phyloP scores from a whole-genome alignment of 2,113 vertebrate genomes.

The Scomber colias region DNA sequence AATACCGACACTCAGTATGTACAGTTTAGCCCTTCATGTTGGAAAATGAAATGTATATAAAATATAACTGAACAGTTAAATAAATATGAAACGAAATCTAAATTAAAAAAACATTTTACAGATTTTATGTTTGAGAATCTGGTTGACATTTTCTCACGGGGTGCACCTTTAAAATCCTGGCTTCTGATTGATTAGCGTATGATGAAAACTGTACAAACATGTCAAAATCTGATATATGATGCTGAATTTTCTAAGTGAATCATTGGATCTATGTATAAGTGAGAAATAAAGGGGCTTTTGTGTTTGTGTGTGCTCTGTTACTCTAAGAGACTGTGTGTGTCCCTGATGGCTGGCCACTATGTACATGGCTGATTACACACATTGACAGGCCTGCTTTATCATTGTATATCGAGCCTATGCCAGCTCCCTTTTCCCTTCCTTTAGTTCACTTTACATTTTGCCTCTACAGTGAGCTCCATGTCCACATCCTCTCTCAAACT shows the following conservation, averaged over 20 bases:
- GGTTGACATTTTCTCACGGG: too few relatives aligned
- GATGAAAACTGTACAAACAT: not conserved
- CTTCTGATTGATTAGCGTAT: not conserved
- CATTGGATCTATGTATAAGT: constrained; percentile 1
- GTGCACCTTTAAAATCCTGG: too few relatives aligned
- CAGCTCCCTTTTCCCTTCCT: constrained; percentile 29
- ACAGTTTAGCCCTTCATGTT: too few relatives aligned
- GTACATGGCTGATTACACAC: constrained; percentile 68
- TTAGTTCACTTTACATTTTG: constrained; percentile 10
- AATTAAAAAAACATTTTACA: too few relatives aligned
- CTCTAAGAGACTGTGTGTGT: constrained; percentile 38
- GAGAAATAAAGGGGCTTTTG: constrained; percentile 1
- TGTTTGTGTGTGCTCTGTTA: constrained; percentile 8
- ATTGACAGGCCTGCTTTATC: constrained; percentile 59
- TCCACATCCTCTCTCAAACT: not conserved
- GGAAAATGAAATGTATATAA: too few relatives aligned
- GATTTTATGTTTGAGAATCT: too few relatives aligned
- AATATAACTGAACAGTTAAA: too few relatives aligned
- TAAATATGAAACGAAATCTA: too few relatives aligned
- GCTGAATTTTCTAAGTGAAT: constrained; percentile 1
- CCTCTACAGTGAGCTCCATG: not conserved
- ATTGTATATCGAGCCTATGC: constrained; percentile 31
- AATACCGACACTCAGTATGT: too few relatives aligned
- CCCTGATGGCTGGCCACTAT: constrained; percentile 39
- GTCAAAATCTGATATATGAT: not conserved